phyloP scores from a whole-genome alignment of 1,140 invertebrate species.

The Hylaeus volcanicus region DNA sequence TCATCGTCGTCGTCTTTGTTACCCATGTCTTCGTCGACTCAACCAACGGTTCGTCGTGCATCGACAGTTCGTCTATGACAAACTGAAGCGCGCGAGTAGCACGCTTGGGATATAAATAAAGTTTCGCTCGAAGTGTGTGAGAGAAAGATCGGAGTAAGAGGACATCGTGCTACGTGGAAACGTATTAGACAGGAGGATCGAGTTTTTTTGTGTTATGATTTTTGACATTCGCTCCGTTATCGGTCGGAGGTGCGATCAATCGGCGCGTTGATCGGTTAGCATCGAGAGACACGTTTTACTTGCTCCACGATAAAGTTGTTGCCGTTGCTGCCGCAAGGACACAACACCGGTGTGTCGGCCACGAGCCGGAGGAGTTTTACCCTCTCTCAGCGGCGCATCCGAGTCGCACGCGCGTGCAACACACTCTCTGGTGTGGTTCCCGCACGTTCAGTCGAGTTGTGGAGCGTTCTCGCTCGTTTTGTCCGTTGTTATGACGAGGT shows the following conservation, averaged over 20 bases:
- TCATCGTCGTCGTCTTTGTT: not conserved
- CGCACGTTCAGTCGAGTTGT: constrained; percentile 13
- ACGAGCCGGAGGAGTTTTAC: constrained; percentile 54
- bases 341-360: constrained; percentile 52
- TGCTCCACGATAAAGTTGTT: constrained; percentile 25
- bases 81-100: constrained; percentile 47
- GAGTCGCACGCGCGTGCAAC: constrained; percentile 63
- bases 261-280: not conserved
- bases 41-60: not conserved
- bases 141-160: constrained; percentile 26
- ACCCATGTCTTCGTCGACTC: constrained; percentile 1
- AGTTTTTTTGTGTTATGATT: constrained; percentile 17
- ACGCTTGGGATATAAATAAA: constrained; percentile 54
- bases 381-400: constrained; percentile 52
- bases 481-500: constrained; percentile 57
- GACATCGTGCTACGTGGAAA: constrained; percentile 17
- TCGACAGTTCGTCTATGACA: constrained; percentile 43
- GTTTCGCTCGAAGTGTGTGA: constrained; percentile 49
- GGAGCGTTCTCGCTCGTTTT: constrained; percentile 30
- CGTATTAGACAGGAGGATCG: constrained; percentile 6
- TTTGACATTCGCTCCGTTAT: constrained; percentile 53
- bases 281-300: not conserved
- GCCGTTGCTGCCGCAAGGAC: constrained; percentile 45
- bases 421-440: constrained; percentile 43
- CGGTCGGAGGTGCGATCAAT: not conserved